Evolutionary conservation across 2,797 vertebrate species (phyloP).

Genomic region (Epinephelus malabaricus): DNA sequence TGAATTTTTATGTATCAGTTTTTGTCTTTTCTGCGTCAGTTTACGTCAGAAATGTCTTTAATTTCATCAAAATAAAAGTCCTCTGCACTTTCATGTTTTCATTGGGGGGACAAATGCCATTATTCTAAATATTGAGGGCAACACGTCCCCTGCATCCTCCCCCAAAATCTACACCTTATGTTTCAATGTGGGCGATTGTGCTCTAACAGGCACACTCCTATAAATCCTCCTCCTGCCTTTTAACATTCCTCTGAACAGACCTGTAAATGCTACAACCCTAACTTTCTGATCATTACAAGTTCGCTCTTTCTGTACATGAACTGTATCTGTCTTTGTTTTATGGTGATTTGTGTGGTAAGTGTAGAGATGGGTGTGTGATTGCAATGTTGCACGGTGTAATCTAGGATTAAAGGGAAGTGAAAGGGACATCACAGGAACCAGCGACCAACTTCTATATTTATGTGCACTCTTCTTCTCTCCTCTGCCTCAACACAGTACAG

Average conservation of each 20-base stretch:
- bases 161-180: too few species aligned
- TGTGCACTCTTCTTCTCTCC: slow-evolving; percentile 10
- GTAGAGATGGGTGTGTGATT: not conserved
- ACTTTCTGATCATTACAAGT: slow-evolving; percentile 40
- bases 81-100: too few species aligned
- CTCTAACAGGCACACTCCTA: slow-evolving; percentile 16
- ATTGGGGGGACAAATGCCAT: too few species aligned
- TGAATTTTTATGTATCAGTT: too few species aligned
- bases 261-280: slow-evolving; percentile 34
- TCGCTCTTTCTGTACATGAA: slow-evolving; percentile 23
- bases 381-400: slow-evolving; percentile 11
- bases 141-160: too few species aligned
- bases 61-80: too few species aligned
- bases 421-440: slow-evolving; percentile 2
- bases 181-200: not conserved
- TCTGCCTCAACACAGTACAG: slow-evolving; percentile 5
- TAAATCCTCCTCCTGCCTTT: slow-evolving; percentile 66
- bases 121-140: too few species aligned
- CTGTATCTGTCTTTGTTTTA: slow-evolving; percentile 33
- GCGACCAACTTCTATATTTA: slow-evolving; percentile 19
- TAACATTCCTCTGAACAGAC: slow-evolving; percentile 64
- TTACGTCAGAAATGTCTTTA: too few species aligned
- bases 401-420: slow-evolving; percentile 27
- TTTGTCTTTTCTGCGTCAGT: too few species aligned
- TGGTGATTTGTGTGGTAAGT: slow-evolving; percentile 38